A percentile compares a stretch with the other conserved stretches of the same genome.
Conservation (phyloP, 37 sponge, comb jelly and placozoan genomes). For the Eunapius fragilis region DNA sequence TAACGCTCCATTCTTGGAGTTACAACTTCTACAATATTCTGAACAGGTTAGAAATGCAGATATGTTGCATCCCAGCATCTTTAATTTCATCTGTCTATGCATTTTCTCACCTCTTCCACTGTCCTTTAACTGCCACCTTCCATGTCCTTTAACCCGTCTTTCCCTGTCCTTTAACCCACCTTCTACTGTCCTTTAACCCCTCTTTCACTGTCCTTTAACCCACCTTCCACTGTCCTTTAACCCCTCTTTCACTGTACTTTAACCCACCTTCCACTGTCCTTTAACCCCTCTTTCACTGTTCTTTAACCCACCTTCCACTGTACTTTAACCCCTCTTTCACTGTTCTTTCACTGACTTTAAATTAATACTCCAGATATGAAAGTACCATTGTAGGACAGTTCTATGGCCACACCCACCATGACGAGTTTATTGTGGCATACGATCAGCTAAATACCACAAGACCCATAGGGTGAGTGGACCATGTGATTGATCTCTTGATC, state of each 20-base stretch:
- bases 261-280: too few relatives aligned
- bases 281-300: too few relatives aligned
- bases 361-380: constrained; percentile 76
- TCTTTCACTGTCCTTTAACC: too few relatives aligned
- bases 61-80: too few relatives aligned
- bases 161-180: too few relatives aligned
- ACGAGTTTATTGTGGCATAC: constrained; percentile 69
- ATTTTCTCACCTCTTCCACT: neutral
- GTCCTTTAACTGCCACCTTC: too few relatives aligned
- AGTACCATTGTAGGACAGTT: constrained; percentile 91
- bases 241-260: too few relatives aligned
- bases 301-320: too few relatives aligned
- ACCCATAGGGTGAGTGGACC: constrained; percentile 60
- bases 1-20: constrained; percentile 63
- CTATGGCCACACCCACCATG: constrained; percentile 94
- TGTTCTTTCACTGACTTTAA: neutral
- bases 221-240: too few relatives aligned
- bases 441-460: constrained; percentile 62
- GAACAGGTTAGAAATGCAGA: constrained; percentile 58
- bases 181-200: too few relatives aligned
- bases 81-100: neutral
- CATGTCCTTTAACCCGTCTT: too few relatives aligned
- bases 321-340: too few relatives aligned
- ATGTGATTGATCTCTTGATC: neutral
- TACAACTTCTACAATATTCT: constrained; percentile 88